phyloP scores from a whole-genome alignment of 2,797 vertebrate genomes.

The Hemitrygon akajei region DNA sequence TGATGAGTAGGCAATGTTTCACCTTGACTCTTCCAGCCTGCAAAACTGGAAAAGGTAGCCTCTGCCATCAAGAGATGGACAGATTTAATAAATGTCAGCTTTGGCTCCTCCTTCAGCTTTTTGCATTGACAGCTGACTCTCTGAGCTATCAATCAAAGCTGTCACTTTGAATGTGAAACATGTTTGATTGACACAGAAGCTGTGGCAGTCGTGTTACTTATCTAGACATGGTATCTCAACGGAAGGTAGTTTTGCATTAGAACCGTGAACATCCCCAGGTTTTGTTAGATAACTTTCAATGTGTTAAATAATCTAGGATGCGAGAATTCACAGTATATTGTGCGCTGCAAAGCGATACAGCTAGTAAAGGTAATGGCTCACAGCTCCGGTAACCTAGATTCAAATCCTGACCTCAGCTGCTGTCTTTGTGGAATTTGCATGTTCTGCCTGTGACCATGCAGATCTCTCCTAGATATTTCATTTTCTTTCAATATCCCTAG shows the following conservation, averaged over 20 bases:
- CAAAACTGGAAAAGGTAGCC: not conserved
- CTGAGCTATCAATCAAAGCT: not conserved
- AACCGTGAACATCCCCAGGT: not conserved
- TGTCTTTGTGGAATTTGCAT: too few relatives aligned
- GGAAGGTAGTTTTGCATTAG: not conserved
- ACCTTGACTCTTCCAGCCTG: not conserved
- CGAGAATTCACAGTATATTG: not conserved
- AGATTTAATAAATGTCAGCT: not conserved
- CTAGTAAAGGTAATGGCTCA: not conserved
- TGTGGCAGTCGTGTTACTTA: not conserved
- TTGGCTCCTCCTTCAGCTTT: not conserved
- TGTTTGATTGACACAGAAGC: not conserved
- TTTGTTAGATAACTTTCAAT: not conserved
- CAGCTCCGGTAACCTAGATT: too few relatives aligned
- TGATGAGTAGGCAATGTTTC: not conserved
- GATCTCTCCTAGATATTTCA: too few relatives aligned
- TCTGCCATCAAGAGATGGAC: not conserved
- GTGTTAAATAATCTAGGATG: not conserved
- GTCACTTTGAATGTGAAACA: not conserved
- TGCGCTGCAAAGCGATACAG: too few relatives aligned
- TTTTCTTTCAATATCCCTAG: too few relatives aligned
- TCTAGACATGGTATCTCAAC: not conserved
- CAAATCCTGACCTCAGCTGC: too few relatives aligned
- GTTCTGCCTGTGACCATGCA: too few relatives aligned
- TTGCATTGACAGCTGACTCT: not conserved